These are phyloP conservation scores for Cettia cetti DNA, from an alignment of 2,113 vertebrate genomes.

Conservation along the genomic window DNA sequence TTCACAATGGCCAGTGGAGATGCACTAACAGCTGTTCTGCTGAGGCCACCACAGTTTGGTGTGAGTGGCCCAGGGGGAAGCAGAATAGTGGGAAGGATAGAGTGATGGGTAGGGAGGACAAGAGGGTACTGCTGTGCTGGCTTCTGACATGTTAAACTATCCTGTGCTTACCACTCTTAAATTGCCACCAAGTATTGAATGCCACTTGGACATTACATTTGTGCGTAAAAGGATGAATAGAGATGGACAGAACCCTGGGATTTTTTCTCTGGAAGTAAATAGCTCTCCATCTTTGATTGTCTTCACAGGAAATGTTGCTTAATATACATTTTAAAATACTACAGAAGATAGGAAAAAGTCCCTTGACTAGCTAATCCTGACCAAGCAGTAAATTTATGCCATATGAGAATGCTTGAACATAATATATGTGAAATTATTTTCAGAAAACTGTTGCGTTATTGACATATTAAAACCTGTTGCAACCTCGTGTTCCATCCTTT, in stretches of 20 bases:
- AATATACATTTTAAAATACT: neutral
- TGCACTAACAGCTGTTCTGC: neutral
- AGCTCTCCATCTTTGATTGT: neutral
- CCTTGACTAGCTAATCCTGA: neutral
- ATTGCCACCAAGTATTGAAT: neutral
- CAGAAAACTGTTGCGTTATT: neutral
- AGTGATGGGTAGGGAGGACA: neutral
- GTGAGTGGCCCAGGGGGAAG: neutral
- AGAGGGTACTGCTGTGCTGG: neutral
- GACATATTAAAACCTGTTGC: neutral
- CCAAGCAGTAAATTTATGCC: neutral
- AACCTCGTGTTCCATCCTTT: neutral
- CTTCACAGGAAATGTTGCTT: neutral
- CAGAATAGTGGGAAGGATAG: neutral
- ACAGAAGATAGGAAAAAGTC: neutral
- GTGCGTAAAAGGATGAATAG: neutral
- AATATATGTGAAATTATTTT: neutral
- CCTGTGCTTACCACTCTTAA: neutral
- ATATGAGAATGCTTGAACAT: neutral
- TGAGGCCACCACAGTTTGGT: neutral
- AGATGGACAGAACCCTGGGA: neutral
- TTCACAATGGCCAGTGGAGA: neutral
- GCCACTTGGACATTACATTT: neutral
- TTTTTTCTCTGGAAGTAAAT: neutral
- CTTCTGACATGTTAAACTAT: neutral